Base-by-base conservation (phyloP, 1,140 invertebrate species). In the Hesperophylax magnus region DNA sequence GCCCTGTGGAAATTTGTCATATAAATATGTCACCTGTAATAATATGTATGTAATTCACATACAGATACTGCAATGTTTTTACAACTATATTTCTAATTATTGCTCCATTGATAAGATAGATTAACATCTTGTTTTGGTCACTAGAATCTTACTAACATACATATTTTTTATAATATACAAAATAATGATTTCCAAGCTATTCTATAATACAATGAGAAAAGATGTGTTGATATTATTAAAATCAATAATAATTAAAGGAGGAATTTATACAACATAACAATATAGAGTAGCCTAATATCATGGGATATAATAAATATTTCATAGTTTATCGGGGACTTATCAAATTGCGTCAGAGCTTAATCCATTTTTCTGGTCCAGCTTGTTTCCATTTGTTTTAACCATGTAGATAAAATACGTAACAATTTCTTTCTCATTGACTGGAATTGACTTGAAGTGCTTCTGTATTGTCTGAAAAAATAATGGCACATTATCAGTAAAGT, bases 381-480 rank as follows among this genome's bases (percentile, higher is more conserved):
- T 98, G 87, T 97, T 98, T 69, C 95, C 94, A 90, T 98, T 97
- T 77, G 95, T 97, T 91, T 98, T 99, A 0, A 98, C 96, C 88
- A 96, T 98, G 86, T 98, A 98, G 84, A 99, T 97, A 87, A 99
- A 99, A 86, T 95, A 97, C n/a, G 97, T 97, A 17, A 98, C 90
- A 27, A 96, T 95, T 89, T 99, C 97, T 87, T 98, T 99, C 88
- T 99, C 97, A 85, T 94, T 93, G 1, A 99, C 96, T 54, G 95
- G 96, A 86, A 99, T 96, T 69, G 96, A 94, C 87, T 97, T 97
- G 88, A 99, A 99, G 90, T 99, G 98, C 86, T 97, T 96, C 90
- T 96, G 95, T 31, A 99, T 92, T 39, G 94, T 94, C 97, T 98
- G 92, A 86, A 79, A 88, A 81, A 52, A 52, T 24, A 24, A 56